Evolutionary conservation across 2,888 invertebrate genomes (phyloP), one percentile per base, ranked within the genome.

Genomic region (Idaea biselata): DNA sequence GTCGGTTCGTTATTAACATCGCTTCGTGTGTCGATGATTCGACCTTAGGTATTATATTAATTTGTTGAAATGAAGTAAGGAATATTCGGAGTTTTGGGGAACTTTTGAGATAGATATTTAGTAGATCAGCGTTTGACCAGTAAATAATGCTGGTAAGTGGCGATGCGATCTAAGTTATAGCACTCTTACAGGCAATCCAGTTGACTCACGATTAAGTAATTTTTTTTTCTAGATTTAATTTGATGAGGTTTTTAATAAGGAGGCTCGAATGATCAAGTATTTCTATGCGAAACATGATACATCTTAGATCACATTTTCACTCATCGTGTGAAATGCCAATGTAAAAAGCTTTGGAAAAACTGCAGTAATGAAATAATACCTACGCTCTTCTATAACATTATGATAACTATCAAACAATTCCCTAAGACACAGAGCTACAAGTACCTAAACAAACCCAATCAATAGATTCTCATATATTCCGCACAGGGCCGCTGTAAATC

Each of bases 1-100:
- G 70, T 68, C 70, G 70, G 58, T 59, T 71, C 71, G 79, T 82
- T 84, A 81, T 83, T 84, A 83, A 79, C 77, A 78, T 73, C 75
- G 76, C 80, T 82, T 18, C 56, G 81, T 62, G 25, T 59, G 68
- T 72, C 71, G 73, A 74, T 80, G 79, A 79, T 79, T 44, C 44
- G 8, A 44, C 44, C 14, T 14, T 14, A 25, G 25, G 25, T 25
- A 44, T 44, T 44, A 11, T 44, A 60, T 61, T 66, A 62, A 60
- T 66, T 63, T 56, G 6, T 56, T 16, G 55, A 44, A 16, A 16
- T 33, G 57, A 53, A 65, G 57, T 33, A 18, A 53, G 56, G 56
- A 57, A 58, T 53, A 16, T 25, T 25, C 25, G 25, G 5, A 25
- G 5, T 25, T 25, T 1, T 25, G 25, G 5, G 25, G 25, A 25